phyloP scores from a whole-genome alignment of 2,797 vertebrate species.

The Ctenosaura bakeri region DNA sequence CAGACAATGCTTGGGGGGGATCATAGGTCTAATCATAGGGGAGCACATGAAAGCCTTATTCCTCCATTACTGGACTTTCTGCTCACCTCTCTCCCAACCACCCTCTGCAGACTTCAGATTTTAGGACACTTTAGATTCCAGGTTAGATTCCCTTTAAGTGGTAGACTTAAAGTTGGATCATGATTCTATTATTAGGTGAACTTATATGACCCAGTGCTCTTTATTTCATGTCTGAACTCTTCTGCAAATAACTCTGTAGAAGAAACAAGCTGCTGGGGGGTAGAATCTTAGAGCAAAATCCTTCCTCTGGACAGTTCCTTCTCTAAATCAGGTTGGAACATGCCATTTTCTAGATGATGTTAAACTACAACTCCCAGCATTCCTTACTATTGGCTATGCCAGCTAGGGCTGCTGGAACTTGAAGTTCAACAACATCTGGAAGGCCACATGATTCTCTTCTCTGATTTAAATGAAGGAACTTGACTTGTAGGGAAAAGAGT shows the following conservation, averaged over 20 bases:
- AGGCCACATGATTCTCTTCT: neutral
- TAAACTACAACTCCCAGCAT: neutral
- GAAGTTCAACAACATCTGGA: neutral
- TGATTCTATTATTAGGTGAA: neutral
- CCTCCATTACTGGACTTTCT: neutral
- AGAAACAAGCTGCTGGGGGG: neutral
- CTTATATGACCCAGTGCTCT: neutral
- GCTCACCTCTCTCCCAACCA: neutral
- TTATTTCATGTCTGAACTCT: neutral
- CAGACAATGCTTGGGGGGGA: neutral
- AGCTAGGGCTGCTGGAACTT: neutral
- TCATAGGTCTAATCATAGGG: neutral
- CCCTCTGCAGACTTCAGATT: neutral
- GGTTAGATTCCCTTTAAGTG: neutral
- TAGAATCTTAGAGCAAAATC: no score
- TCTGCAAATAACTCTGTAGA: neutral
- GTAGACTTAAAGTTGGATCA: no score
- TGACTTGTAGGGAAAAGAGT: neutral
- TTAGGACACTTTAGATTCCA: neutral
- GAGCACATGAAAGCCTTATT: neutral
- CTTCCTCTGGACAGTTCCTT: neutral
- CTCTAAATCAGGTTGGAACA: neutral
- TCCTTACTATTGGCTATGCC: neutral
- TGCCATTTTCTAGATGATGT: neutral
- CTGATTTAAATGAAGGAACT: neutral